Base-by-base conservation (phyloP, 2,797 vertebrate species). In the Adrianichthys oophorus region DNA sequence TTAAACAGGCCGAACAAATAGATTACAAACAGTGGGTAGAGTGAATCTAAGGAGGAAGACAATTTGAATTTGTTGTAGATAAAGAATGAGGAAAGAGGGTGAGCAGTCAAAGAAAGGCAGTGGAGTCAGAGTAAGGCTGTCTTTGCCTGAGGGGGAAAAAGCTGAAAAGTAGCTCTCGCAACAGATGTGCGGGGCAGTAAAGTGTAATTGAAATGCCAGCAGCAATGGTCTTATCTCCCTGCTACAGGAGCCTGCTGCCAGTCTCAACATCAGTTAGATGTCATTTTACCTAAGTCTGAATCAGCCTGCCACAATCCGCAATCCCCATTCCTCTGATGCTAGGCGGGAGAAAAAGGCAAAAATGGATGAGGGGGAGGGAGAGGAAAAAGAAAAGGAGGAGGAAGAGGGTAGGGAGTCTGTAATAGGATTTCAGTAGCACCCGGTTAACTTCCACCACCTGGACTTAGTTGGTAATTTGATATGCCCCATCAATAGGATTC, bases 171-270 rank as follows among this genome's bases (percentile, higher is more conserved):
- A 89, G 87, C 89, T 90, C 87, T 87, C 68, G 89, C 92, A 91
- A 92, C 91, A 92, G 92, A 93, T 92, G 91, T 93, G 91, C 89
- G 60, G 92, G 91, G 91, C 92, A 93, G 91, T 91, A 92, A 92
- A 93, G 91, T 92, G 92, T 93, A 93, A 93, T 93, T 93, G 92
- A 93, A 93, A 93, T 92, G 92, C 92, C 92, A 93, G 90, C 91
- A 92, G 92, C 92, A 89, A 91, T 92, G 91, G 90, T 91, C 92
- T 93, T 93, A 93, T 93, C 92, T 92, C 89, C 76, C 79, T 82
- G 84, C 88, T 91, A 92, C 92, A 93, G 92, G 90, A 93, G 91
- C 91, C 88, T 87, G 88, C 91, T 92, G 92, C 88, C 89, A 91
- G 91, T 91, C 91, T 93, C 91, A 92, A 92, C 91, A 93, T 93